Evolutionary conservation across 2,888 invertebrate genomes (phyloP).

Genomic region (Heliconius aoede): DNA sequence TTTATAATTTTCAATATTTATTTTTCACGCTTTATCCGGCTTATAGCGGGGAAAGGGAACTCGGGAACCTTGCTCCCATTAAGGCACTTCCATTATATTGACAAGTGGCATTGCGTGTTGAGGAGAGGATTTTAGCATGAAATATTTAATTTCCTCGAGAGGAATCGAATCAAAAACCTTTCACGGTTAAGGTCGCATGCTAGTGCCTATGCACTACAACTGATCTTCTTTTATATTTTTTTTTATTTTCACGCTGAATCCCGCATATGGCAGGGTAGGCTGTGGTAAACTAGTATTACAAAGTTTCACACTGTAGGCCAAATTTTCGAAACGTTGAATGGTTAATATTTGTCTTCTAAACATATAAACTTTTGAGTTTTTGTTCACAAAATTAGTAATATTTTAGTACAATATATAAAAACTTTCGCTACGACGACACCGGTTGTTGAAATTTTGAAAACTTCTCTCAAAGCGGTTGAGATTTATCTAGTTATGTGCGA

Average conservation of each 20-base stretch:
- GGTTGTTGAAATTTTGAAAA: slow-evolving; percentile 29
- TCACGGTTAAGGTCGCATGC: too few relatives aligned
- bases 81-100: not conserved
- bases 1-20: too few relatives aligned
- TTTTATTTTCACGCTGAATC: too few relatives aligned
- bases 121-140: too few relatives aligned
- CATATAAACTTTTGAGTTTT: not conserved
- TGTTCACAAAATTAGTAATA: not conserved
- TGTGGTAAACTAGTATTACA: too few relatives aligned
- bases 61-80: not conserved
- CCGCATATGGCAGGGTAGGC: too few relatives aligned
- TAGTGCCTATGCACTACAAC: too few relatives aligned
- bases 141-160: too few relatives aligned
- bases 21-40: not conserved
- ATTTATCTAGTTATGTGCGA: slow-evolving; percentile 26
- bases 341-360: not conserved
- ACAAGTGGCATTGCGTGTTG: not conserved
- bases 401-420: not conserved
- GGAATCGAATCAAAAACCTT: too few relatives aligned
- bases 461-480: slow-evolving; percentile 17
- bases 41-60: not conserved
- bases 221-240: too few relatives aligned
- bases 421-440: not conserved
- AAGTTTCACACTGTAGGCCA: too few relatives aligned
- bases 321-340: not conserved